Evolutionary conservation across 53 echinoderm and acorn worm species (phyloP).

Genomic region (Holothuria scabra): DNA sequence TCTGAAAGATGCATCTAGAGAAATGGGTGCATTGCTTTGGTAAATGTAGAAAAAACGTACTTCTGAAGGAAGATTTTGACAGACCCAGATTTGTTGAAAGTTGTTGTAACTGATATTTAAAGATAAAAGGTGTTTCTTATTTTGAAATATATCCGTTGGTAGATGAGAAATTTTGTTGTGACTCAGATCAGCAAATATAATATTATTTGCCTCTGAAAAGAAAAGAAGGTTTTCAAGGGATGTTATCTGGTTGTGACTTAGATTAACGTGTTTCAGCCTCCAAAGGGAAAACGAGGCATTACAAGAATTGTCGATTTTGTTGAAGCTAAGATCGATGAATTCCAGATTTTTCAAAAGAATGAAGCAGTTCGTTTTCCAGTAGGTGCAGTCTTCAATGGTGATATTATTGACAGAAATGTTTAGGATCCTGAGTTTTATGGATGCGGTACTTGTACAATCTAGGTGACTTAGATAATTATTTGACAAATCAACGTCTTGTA

Average conservation of each 20-base stretch:
- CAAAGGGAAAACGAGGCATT: neutral
- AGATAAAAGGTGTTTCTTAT: too few relatives aligned
- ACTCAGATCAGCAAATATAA: neutral
- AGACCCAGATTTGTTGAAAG: too few relatives aligned
- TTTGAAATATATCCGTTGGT: neutral
- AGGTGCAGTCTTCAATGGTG: neutral
- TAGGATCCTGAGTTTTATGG: neutral
- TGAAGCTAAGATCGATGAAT: conserved; percentile 16
- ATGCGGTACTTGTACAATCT: too few relatives aligned
- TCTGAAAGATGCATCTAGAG: too few relatives aligned
- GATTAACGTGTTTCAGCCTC: conserved; percentile 3
- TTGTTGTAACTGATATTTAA: too few relatives aligned
- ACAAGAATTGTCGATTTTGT: neutral
- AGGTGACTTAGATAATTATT: too few relatives aligned
- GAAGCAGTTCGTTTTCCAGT: neutral
- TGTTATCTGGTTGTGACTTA: neutral
- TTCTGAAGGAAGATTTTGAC: too few relatives aligned
- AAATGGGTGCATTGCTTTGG: too few relatives aligned
- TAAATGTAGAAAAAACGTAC: too few relatives aligned
- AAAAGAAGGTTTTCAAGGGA: neutral
- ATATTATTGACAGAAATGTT: conserved; percentile 7
- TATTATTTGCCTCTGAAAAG: neutral
- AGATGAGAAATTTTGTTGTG: neutral
- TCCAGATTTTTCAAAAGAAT: neutral
- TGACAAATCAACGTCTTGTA: too few relatives aligned